Percentiles rank a stretch among this genome's conserved stretches.
phyloP scores from a whole-genome alignment of 2,888 invertebrate genomes.

The Lymantria dispar region DNA sequence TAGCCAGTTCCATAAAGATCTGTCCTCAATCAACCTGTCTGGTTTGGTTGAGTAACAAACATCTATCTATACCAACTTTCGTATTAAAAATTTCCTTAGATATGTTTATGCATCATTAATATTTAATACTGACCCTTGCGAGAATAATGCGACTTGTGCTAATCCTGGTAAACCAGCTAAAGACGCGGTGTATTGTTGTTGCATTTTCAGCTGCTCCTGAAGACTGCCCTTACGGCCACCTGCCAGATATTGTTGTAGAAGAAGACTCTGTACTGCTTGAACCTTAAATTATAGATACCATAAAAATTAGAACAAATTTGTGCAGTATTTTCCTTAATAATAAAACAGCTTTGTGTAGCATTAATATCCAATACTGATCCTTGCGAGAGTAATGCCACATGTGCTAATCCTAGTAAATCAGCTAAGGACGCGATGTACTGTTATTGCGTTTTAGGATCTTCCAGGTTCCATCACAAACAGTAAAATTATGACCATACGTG shows the following conservation, averaged over 20 bases:
- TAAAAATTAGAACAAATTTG: no score
- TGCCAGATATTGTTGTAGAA: constrained; percentile 74
- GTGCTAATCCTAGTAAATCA: constrained; percentile 69
- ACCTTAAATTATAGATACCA: constrained; percentile 62
- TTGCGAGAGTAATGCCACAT: constrained; percentile 74
- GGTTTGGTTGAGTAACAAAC: no score
- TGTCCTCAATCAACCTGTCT: no score
- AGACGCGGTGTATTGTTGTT: constrained; percentile 74
- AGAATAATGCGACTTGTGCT: constrained; percentile 74
- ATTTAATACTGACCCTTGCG: constrained; percentile 62
- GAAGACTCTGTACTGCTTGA: constrained; percentile 76
- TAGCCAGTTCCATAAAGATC: no score
- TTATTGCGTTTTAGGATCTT: constrained; percentile 78
- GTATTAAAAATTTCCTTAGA: no score
- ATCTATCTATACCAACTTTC: no score
- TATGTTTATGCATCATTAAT: no score
- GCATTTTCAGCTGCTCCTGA: constrained; percentile 75
- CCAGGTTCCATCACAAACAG: no score
- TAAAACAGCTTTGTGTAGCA: no score
- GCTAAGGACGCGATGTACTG: constrained; percentile 74
- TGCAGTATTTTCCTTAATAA: no score
- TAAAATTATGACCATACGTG: no score
- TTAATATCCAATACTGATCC: constrained; percentile 49
- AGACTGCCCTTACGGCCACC: constrained; percentile 70
- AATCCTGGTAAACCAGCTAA: constrained; percentile 69